Conservation (phyloP, 1,140 invertebrate species). For the Caenorhabditis inopinata region DNA sequence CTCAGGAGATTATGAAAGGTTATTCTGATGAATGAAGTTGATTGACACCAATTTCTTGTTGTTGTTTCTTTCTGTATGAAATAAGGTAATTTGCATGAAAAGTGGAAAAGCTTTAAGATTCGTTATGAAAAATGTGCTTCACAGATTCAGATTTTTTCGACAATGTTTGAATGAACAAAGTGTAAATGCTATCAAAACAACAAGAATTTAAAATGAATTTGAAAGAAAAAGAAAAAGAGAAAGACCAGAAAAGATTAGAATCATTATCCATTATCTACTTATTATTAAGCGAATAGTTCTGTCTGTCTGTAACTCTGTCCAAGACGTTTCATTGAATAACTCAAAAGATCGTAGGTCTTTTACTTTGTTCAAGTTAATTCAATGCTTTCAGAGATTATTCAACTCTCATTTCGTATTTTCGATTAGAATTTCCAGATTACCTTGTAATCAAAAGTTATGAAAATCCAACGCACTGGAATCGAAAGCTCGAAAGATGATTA, state of each 20-base stretch:
- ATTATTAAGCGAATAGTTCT: too few relatives aligned
- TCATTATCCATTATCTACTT: not conserved
- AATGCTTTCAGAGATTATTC: not conserved
- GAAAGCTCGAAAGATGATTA: too few relatives aligned
- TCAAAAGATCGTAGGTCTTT: not conserved
- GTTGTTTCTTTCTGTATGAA: not conserved
- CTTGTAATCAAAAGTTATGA: not conserved
- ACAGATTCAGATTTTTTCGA: conserved; percentile 20
- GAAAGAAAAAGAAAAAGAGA: not conserved
- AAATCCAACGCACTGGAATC: not conserved
- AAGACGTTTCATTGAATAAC: too few relatives aligned
- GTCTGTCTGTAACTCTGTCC: too few relatives aligned
- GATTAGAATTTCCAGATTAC: not conserved
- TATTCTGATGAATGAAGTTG: not conserved
- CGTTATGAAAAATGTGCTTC: not conserved
- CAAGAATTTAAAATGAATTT: not conserved
- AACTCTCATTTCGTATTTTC: not conserved
- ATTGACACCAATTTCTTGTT: not conserved
- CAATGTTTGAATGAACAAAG: conserved; percentile 1
- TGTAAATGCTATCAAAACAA: not conserved
- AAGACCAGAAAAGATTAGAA: not conserved
- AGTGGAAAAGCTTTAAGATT: not conserved
- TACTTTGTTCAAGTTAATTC: not conserved
- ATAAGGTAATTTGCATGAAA: not conserved
- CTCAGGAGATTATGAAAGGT: conserved; percentile 52